These are phyloP conservation scores for Chanos chanos DNA, from an alignment of 2,797 vertebrate genomes.

Conservation along the genomic window DNA sequence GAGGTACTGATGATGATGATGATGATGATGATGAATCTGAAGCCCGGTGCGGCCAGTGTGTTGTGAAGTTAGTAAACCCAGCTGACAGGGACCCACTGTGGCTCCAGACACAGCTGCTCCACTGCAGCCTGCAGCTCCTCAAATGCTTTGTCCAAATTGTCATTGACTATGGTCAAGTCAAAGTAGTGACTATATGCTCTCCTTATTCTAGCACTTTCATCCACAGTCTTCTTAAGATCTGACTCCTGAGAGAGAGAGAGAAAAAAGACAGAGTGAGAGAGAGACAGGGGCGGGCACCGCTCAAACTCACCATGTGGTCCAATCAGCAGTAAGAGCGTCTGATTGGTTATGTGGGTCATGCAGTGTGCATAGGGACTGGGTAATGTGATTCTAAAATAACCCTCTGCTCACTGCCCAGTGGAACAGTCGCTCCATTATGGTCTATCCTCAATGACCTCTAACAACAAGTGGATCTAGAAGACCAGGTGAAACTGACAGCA, in stretches of 20 bases:
- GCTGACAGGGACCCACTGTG: slow-evolving; percentile 96
- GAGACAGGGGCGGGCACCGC: no score
- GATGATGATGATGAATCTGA: background rate
- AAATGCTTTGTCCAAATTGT: slow-evolving; percentile 97
- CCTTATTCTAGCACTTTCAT: slow-evolving; percentile 92
- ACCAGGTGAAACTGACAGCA: no score
- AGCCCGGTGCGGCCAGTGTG: background rate
- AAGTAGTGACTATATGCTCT: slow-evolving; percentile 97
- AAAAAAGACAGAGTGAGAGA: background rate
- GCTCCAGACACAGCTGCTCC: slow-evolving; percentile 82
- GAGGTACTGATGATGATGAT: slow-evolving; percentile 11
- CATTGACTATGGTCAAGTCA: slow-evolving; percentile 91
- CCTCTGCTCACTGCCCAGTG: no score
- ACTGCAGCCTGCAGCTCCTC: slow-evolving; percentile 87
- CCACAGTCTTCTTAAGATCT: slow-evolving; percentile 96
- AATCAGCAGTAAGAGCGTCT: no score
- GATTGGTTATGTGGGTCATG: no score
- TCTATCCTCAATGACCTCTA: no score
- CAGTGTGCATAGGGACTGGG: no score
- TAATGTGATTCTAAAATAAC: no score
- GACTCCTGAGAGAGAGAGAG: slow-evolving; percentile 78
- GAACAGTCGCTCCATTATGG: no score
- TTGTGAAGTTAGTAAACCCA: slow-evolving; percentile 95
- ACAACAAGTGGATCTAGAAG: no score
- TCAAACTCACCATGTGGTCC: no score